Conservation (phyloP, 1,140 invertebrate genomes). For the Zaprionus davidi region DNA sequence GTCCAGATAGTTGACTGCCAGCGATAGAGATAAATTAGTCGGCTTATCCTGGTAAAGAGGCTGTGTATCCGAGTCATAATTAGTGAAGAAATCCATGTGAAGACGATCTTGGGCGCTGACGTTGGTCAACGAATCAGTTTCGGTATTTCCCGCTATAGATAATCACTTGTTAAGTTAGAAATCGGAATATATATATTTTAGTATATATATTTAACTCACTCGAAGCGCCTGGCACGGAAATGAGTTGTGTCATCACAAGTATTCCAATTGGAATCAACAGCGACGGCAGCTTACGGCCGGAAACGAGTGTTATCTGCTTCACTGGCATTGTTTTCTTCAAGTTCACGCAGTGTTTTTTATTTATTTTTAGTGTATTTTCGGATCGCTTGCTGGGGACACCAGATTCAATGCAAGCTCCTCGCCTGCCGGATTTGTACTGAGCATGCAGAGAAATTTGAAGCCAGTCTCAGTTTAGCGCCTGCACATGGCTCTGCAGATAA, state of each 20-base stretch:
- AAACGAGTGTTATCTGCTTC: slow-evolving; percentile 57
- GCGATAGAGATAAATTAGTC: slow-evolving; percentile 85
- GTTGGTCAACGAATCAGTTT: slow-evolving; percentile 68
- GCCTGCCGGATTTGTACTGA: slow-evolving; percentile 52
- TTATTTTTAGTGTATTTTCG: slow-evolving; percentile 18
- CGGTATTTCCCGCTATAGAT: slow-evolving; percentile 18
- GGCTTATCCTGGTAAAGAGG: slow-evolving; percentile 86
- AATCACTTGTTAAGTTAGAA: neutral
- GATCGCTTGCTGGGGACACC: slow-evolving; percentile 20
- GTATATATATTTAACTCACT: slow-evolving; percentile 43
- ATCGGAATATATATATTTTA: neutral
- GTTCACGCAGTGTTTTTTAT: slow-evolving; percentile 36
- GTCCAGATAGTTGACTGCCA: slow-evolving; percentile 87
- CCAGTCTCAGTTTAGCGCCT: slow-evolving; percentile 33
- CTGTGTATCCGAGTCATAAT: slow-evolving; percentile 88
- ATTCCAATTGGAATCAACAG: slow-evolving; percentile 25
- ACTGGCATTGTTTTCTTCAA: slow-evolving; percentile 54
- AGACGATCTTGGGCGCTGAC: slow-evolving; percentile 86
- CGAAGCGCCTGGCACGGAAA: slow-evolving; percentile 67
- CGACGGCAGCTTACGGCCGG: slow-evolving; percentile 53
- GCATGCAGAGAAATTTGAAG: neutral
- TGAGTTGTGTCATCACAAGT: slow-evolving; percentile 25
- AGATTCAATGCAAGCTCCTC: slow-evolving; percentile 28
- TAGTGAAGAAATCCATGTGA: slow-evolving; percentile 86
- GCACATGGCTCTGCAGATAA: slow-evolving; percentile 57